A percentile compares a stretch with the other conserved stretches of the same genome.
Evolutionary conservation across 2,888 invertebrate genomes (phyloP).

Genomic region (Xylota sylvarum): DNA sequence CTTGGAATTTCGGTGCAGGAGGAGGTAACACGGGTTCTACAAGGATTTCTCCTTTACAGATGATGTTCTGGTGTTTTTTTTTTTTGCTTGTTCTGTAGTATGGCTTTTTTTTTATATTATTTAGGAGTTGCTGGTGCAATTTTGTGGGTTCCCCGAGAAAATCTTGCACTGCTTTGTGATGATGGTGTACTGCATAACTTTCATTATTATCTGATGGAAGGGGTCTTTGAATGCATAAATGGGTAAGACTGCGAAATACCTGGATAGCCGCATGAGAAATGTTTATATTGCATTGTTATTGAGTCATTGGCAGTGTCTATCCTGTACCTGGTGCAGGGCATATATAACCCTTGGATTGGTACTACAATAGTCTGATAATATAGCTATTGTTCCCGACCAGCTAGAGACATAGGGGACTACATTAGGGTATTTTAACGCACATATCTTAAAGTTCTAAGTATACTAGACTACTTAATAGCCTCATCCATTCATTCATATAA

Average conservation of each 20-base stretch:
- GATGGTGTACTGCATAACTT: conserved; percentile 53
- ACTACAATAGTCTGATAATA: neutral
- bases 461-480: too few relatives aligned
- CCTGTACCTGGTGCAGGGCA: neutral
- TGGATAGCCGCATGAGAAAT: conserved; percentile 31
- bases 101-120: neutral
- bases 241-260: conserved; percentile 5
- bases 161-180: conserved; percentile 24
- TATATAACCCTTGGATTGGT: neutral
- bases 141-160: conserved; percentile 37
- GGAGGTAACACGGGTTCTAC: conserved; percentile 31
- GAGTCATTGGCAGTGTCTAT: conserved; percentile 5
- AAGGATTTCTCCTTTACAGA: conserved; percentile 44
- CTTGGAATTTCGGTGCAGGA: conserved; percentile 36
- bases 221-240: conserved; percentile 26
- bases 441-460: too few relatives aligned
- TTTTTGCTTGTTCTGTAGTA: neutral
- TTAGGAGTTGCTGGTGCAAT: conserved; percentile 34
- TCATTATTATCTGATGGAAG: conserved; percentile 53
- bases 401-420: too few relatives aligned
- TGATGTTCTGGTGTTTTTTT: neutral
- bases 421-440: too few relatives aligned
- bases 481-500: too few relatives aligned
- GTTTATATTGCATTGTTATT: neutral
- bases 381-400: neutral